A percentile compares a stretch with the other conserved stretches of the same genome.
phyloP scores from a whole-genome alignment of 2,797 vertebrate genomes.

The Anas acuta region DNA sequence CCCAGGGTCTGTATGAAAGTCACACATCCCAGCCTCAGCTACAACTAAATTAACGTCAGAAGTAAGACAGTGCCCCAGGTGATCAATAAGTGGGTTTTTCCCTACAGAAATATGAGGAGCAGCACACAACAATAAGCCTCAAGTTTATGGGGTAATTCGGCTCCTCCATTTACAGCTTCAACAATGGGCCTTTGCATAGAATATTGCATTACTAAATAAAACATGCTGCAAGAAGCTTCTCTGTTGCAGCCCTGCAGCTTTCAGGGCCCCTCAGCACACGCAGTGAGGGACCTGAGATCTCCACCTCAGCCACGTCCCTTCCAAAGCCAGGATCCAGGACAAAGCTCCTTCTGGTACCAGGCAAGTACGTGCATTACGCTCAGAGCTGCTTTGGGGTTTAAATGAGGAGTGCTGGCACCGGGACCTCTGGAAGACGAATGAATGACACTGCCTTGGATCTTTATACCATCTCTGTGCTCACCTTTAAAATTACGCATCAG shows the following conservation, averaged over 20 bases:
- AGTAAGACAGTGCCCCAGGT: slow-evolving; percentile 49
- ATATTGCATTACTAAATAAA: slow-evolving; percentile 68
- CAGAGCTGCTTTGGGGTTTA: background rate
- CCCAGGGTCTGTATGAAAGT: slow-evolving; percentile 66
- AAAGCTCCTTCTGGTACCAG: background rate
- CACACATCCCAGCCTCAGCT: slow-evolving; percentile 65
- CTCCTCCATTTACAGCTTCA: slow-evolving; percentile 62
- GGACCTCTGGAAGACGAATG: background rate
- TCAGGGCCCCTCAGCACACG: background rate
- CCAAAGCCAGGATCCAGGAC: background rate
- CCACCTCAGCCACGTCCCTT: background rate
- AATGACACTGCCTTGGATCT: background rate
- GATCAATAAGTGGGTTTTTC: slow-evolving; percentile 65
- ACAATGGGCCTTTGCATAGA: slow-evolving; percentile 53
- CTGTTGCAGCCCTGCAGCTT: background rate
- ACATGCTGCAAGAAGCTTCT: slow-evolving; percentile 12
- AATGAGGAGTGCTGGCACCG: background rate
- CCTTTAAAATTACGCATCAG: background rate
- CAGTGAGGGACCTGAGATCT: background rate
- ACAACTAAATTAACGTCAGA: slow-evolving; percentile 66
- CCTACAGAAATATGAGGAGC: slow-evolving; percentile 56
- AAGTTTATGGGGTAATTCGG: slow-evolving; percentile 52
- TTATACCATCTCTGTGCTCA: background rate
- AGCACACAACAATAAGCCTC: slow-evolving; percentile 65
- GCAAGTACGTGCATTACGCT: background rate